Evolutionary conservation across 2,888 invertebrate genomes (phyloP).

Genomic region (Aricia artaxerxes): DNA sequence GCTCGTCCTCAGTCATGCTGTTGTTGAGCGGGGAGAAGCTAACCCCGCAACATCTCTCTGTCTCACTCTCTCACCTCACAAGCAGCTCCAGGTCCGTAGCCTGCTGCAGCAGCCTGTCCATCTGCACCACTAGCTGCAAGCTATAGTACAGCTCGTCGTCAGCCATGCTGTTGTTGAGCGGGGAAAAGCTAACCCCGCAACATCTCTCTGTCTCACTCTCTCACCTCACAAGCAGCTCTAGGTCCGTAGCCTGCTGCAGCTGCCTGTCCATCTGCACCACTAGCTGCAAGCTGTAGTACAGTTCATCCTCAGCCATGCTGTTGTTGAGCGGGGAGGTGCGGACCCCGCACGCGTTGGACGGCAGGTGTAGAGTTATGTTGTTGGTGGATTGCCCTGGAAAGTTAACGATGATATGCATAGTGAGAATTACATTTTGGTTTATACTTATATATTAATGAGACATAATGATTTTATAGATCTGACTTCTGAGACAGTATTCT

Average conservation of each 20-base stretch:
- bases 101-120: conserved; percentile 87
- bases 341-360: conserved; percentile 86
- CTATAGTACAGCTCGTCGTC: conserved; percentile 80
- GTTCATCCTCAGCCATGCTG: conserved; percentile 62
- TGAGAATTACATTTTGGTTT: no score
- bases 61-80: conserved; percentile 61
- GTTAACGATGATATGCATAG: no score
- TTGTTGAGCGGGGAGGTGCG: conserved; percentile 76
- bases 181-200: conserved; percentile 84
- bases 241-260: conserved; percentile 86
- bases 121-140: conserved; percentile 86
- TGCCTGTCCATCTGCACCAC: conserved; percentile 88
- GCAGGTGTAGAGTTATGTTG: conserved; percentile 74
- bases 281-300: conserved; percentile 84
- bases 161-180: conserved; percentile 64
- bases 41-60: conserved; percentile 82
- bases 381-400: conserved; percentile 65
- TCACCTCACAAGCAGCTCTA: conserved; percentile 81
- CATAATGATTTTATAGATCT: no score
- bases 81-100: conserved; percentile 85
- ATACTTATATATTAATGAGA: no score
- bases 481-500: no score
- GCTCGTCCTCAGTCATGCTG: conserved; percentile 62
- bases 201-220: conserved; percentile 5
- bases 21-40: conserved; percentile 75